Evolutionary conservation across 1,140 invertebrate species (phyloP).

Genomic region (Drosophila azteca): DNA sequence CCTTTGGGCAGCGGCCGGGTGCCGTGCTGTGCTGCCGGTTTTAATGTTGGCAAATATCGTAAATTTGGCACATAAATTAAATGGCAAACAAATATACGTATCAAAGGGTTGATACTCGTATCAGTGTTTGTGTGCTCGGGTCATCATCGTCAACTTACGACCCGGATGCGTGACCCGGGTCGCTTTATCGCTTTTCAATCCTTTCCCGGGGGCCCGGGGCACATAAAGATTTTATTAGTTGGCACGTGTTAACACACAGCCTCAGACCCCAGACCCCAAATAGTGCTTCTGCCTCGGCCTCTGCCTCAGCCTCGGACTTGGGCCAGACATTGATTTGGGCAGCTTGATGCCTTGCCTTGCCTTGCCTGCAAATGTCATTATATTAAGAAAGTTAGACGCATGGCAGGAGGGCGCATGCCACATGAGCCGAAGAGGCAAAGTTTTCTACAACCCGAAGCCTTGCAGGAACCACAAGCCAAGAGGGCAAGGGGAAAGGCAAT

Average conservation of each 20-base stretch:
- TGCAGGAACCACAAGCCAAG: slow-evolving; percentile 27
- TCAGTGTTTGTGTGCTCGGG: slow-evolving; percentile 41
- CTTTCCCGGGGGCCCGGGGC: slow-evolving; percentile 41
- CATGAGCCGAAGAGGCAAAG: not conserved
- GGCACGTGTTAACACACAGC: slow-evolving; percentile 62
- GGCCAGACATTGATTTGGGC: slow-evolving; percentile 44
- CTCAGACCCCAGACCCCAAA: slow-evolving; percentile 13
- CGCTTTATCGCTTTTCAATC: slow-evolving; percentile 69
- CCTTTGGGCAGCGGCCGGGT: not conserved
- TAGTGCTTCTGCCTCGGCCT: slow-evolving; percentile 9
- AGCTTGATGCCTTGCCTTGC: slow-evolving; percentile 8
- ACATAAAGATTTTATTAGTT: slow-evolving; percentile 79
- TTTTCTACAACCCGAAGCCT: not conserved
- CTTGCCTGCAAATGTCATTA: slow-evolving; percentile 16
- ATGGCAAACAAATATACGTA: slow-evolving; percentile 63
- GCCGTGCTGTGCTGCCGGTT: slow-evolving; percentile 53
- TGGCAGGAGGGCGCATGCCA: not conserved
- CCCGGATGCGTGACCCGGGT: slow-evolving; percentile 36
- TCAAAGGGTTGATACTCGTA: slow-evolving; percentile 57
- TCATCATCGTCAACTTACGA: slow-evolving; percentile 23
- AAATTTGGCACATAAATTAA: slow-evolving; percentile 76
- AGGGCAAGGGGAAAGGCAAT: slow-evolving; percentile 9
- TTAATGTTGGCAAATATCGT: slow-evolving; percentile 68
- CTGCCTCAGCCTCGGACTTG: not conserved
- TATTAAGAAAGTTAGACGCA: slow-evolving; percentile 57